A percentile compares a stretch with the other conserved stretches of the same genome.
phyloP scores from a whole-genome alignment of 2,797 vertebrate species.

The Halcyon leucocephala region DNA sequence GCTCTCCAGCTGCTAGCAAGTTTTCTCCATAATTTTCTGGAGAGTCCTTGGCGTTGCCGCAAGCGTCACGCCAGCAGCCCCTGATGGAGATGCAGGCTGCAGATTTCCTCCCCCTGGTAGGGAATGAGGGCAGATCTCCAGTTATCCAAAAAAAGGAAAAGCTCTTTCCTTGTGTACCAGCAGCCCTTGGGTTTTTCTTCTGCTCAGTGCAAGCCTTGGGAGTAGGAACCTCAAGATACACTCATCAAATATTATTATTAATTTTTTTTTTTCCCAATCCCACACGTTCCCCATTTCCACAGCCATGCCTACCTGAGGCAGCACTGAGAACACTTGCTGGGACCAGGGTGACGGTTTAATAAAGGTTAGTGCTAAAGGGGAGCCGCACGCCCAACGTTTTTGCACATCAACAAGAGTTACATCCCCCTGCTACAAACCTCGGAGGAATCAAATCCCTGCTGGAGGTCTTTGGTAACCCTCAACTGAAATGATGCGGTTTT shows the following conservation, averaged over 20 bases:
- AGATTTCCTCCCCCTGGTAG: neutral
- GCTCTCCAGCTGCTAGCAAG: neutral
- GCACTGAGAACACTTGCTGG: neutral
- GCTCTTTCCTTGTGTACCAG: rapidly evolving
- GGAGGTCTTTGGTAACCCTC: neutral
- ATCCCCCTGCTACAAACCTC: too few relatives aligned
- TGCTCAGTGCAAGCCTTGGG: neutral
- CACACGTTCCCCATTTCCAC: rapidly evolving
- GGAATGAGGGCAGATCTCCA: neutral
- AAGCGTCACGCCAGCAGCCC: neutral
- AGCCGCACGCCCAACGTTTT: rapidly evolving
- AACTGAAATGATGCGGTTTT: neutral
- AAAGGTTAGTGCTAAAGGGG: neutral
- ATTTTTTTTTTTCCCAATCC: neutral
- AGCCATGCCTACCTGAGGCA: neutral
- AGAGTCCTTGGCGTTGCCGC: neutral
- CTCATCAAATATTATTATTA: neutral
- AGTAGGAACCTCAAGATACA: neutral
- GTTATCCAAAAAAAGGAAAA: neutral
- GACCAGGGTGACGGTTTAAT: neutral
- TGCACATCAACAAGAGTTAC: neutral
- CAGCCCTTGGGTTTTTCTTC: neutral
- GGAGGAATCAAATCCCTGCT: neutral
- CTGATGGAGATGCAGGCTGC: rapidly evolving
- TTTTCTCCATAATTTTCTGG: neutral